Base-by-base conservation (phyloP, 2,797 vertebrate genomes). In the Diglossa cyanea region DNA sequence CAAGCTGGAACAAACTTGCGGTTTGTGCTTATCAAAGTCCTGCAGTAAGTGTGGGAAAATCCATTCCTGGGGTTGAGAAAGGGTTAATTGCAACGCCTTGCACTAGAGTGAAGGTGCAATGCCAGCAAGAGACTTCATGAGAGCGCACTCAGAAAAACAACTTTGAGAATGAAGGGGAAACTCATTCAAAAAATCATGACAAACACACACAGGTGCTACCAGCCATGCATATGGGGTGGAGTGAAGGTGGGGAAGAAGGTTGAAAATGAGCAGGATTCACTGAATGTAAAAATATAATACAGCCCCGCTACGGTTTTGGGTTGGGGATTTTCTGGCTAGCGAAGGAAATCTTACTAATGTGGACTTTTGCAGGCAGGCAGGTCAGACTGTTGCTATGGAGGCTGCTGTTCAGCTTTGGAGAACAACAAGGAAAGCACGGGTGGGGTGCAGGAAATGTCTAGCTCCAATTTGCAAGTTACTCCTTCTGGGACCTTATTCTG, bases 31-130 rank as follows among this genome's bases (percentile, higher is more conserved):
- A 86, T 91, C 86, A 78, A 95, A 83, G 87, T 94, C 90, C 91
- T 94, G 73, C 78, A 80, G 66, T 87, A 94, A 87, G 94, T 61
- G 95, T 88, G 94, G 88, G 86, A 95, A 94, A 95, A 94, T 90
- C 86, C 91, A 93, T 95, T 96, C 97, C 94, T 95, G 97, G 88
- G 95, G 91, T 94, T 65, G 91, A 94, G 96, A 97, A 97, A 97
- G 86, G 88, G 95, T 97, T 97, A 97, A 98, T 94, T 97, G 93
- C 91, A 96, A 89, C 48, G 55, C n/a, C 90, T 89, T 96, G 92
- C 78, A n/a, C 68, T 90, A 57, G 13, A 76, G 94, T 95, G 86
- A 96, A 81, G 71, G 91, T 95, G 93, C 95, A 88, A 91, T 94
- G 94, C 92, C 95, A 96, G 93, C 92, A 94, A 94, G 68, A 92